Evolutionary conservation across 2,113 vertebrate species (phyloP).

Genomic region (Cygnus atratus): DNA sequence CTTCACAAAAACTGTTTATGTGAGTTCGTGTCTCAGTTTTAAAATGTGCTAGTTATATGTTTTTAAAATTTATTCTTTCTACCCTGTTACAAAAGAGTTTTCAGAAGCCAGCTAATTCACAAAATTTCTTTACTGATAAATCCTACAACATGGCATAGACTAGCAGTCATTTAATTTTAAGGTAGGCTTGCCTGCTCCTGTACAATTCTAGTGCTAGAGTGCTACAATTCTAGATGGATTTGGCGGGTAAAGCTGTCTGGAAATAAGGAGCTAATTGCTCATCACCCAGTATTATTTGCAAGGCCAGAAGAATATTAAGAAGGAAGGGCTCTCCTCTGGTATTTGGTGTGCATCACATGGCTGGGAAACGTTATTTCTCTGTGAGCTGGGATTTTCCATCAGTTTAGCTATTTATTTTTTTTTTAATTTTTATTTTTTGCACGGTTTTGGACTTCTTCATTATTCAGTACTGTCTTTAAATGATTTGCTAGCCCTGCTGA

Average conservation of each 20-base stretch:
- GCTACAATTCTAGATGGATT: background rate
- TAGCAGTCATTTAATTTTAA: background rate
- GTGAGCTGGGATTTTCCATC: background rate
- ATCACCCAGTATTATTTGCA: fast-evolving
- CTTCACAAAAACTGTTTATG: background rate
- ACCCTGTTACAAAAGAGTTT: background rate
- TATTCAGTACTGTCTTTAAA: background rate
- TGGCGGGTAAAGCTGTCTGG: background rate
- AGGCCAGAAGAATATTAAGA: background rate
- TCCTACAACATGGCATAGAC: background rate
- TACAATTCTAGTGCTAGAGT: background rate
- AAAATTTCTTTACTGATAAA: background rate
- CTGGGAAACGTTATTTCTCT: background rate
- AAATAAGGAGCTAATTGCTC: background rate
- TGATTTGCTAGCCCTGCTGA: background rate
- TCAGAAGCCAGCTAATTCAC: background rate
- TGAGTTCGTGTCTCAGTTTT: background rate
- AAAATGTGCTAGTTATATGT: background rate
- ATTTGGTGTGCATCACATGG: background rate
- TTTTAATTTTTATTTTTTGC: background rate
- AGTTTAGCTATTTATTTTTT: background rate
- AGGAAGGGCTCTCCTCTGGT: background rate
- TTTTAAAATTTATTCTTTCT: background rate
- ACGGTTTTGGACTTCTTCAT: background rate
- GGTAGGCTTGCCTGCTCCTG: fast-evolving